Evolutionary conservation across 2,797 vertebrate genomes (phyloP), one percentile per base, ranked within the genome.

Genomic region (Nannoperca australis): DNA sequence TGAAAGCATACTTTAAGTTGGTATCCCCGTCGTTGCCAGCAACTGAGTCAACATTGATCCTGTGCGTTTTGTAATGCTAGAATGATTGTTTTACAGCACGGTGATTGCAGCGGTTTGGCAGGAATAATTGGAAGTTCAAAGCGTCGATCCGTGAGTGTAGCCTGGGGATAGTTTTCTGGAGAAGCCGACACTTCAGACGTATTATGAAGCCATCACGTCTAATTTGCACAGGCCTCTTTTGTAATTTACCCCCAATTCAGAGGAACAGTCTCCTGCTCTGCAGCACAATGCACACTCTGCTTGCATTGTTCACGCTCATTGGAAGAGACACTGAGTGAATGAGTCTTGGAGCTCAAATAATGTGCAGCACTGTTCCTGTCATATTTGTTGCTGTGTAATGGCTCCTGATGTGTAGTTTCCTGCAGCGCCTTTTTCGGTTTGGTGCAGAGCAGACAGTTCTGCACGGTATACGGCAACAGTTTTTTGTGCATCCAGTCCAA

Each of bases 131-230:
- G 76, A 85, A 89, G 92, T 92, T 93, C 86, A 92, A 93, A 89
- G 90, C 88, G 62, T 34, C 18, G 79, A 87, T 88, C 80, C 58
- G 51, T 53, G 88, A 85, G 85, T 73, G 72, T 85, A 84, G 92
- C 92, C 91, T 65, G 82, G 86, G 92, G 90, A 90, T 82, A 84
- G 81, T 81, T 89, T 88, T 85, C 75, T 75, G 76, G 70, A 88
- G 88, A 91, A 85, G 81, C 86, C 84, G 87, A 90, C 90, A 91
- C 90, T 92, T 90, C 88, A 88, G 85, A 91, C 59, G 68, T 79
- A 86, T 91, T 92, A 92, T 93, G 93, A 93, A 91, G 91, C 88
- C 86, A 92, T 93, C 92, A 91, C 69, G 87, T 93, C 89, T 91
- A 89, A 92, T 94, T 94, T 93, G 86, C 88, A 86, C 84, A 79